Conservation (phyloP, 2,888 invertebrate species). For the Andrena praecox region DNA sequence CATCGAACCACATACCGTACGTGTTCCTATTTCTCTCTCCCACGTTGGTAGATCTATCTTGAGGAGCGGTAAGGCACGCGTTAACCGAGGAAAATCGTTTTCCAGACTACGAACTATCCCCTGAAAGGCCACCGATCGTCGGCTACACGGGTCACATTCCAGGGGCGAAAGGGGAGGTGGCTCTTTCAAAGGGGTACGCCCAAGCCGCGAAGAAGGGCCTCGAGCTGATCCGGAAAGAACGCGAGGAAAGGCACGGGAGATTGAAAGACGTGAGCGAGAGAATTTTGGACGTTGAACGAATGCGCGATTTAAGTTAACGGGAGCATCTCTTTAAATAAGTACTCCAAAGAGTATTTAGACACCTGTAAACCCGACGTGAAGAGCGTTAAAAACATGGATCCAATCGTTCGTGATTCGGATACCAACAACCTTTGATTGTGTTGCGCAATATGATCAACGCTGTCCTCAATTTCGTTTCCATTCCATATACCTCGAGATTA, state of each 20-base stretch:
- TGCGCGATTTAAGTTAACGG: constrained; percentile 66
- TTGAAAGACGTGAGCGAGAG: constrained; percentile 60
- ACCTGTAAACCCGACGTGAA: too few species aligned
- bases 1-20: constrained; percentile 76
- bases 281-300: constrained; percentile 68
- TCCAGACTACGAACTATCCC: constrained; percentile 88
- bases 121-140: constrained; percentile 90
- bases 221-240: constrained; percentile 87
- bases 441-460: neutral
- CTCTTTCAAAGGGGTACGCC: constrained; percentile 89
- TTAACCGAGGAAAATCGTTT: constrained; percentile 9
- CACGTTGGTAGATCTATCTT: neutral
- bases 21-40: neutral
- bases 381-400: too few species aligned
- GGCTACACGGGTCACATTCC: constrained; percentile 92
- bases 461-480: neutral
- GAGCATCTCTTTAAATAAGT: constrained; percentile 33
- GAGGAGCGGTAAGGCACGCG: neutral
- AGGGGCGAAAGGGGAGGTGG: constrained; percentile 89
- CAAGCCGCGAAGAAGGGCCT: constrained; percentile 89
- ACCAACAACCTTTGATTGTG: constrained; percentile 19
- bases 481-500: neutral
- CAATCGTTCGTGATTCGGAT: neutral
- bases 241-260: constrained; percentile 83
- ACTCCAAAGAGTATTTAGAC: too few species aligned